Percentiles rank a stretch among this genome's conserved stretches.
phyloP scores from a whole-genome alignment of 2,888 invertebrate genomes.

The Sinhomidia bicolor region DNA sequence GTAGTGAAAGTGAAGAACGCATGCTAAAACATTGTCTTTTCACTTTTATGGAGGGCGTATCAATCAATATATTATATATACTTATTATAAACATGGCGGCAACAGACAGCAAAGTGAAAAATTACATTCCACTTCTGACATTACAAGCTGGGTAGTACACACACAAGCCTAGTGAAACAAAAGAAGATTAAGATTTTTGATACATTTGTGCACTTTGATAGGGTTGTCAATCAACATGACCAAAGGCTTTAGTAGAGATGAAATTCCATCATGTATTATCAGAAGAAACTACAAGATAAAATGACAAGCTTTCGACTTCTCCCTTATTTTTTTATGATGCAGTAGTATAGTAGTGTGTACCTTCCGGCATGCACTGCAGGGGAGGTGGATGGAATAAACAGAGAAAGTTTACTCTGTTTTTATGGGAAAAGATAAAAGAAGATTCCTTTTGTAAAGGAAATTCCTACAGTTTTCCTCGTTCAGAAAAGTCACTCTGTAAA shows the following conservation, averaged over 20 bases:
- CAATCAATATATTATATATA: too few relatives aligned
- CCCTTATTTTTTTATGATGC: not conserved
- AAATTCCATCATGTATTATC: slow-evolving; percentile 3
- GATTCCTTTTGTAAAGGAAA: slow-evolving; percentile 11
- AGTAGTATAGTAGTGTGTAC: too few relatives aligned
- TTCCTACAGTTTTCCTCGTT: slow-evolving; percentile 30
- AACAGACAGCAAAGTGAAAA: not conserved
- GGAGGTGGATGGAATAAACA: not conserved
- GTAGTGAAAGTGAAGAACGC: slow-evolving; percentile 8
- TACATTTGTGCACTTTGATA: slow-evolving; percentile 30
- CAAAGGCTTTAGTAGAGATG: slow-evolving; percentile 33
- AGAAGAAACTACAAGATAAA: slow-evolving; percentile 24
- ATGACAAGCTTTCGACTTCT: slow-evolving; percentile 41
- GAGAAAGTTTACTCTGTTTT: slow-evolving; percentile 45
- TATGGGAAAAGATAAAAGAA: slow-evolving; percentile 55
- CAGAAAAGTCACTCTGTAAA: slow-evolving; percentile 27
- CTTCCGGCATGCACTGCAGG: slow-evolving; percentile 45
- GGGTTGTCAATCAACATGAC: slow-evolving; percentile 64
- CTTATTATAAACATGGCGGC: not conserved
- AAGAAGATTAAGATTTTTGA: slow-evolving; percentile 44
- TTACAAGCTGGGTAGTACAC: not conserved
- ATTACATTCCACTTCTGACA: slow-evolving; percentile 36
- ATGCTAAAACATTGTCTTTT: not conserved
- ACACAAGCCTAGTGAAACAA: not conserved
- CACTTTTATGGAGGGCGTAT: not conserved